Evolutionary conservation across 2,113 vertebrate species (phyloP).

Genomic region (Lontra canadensis): DNA sequence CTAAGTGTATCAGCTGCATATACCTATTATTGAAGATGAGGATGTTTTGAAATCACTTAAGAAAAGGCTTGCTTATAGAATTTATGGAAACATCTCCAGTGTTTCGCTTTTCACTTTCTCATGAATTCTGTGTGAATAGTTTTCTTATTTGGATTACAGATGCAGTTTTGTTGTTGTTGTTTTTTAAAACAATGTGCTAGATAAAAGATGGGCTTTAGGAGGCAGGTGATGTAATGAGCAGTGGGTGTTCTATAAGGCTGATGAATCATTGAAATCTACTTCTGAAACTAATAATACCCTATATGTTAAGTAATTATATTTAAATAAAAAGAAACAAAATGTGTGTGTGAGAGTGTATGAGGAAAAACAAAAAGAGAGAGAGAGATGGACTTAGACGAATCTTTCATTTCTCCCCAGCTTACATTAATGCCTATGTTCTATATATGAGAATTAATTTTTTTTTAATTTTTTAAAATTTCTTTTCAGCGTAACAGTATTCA

Average conservation of each 20-base stretch:
- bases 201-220: background rate
- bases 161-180: no score
- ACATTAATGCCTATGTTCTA: background rate
- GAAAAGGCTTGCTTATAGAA: background rate
- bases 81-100: background rate
- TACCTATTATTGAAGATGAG: background rate
- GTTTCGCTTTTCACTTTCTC: conserved; percentile 15
- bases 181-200: background rate
- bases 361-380: no score
- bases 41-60: conserved; percentile 21
- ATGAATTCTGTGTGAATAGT: background rate
- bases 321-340: no score
- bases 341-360: no score
- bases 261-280: no score
- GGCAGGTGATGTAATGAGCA: no score
- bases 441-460: background rate
- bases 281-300: no score
- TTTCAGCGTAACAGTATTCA: no score
- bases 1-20: background rate
- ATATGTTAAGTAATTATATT: no score
- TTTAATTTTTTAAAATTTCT: no score
- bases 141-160: background rate
- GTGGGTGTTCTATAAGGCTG: no score
- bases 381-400: background rate
- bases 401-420: background rate